Percentiles rank a stretch among this genome's conserved stretches.
These are phyloP conservation scores for Ifrita kowaldi DNA, from an alignment of 2,113 vertebrate genomes.

Conservation along the genomic window DNA sequence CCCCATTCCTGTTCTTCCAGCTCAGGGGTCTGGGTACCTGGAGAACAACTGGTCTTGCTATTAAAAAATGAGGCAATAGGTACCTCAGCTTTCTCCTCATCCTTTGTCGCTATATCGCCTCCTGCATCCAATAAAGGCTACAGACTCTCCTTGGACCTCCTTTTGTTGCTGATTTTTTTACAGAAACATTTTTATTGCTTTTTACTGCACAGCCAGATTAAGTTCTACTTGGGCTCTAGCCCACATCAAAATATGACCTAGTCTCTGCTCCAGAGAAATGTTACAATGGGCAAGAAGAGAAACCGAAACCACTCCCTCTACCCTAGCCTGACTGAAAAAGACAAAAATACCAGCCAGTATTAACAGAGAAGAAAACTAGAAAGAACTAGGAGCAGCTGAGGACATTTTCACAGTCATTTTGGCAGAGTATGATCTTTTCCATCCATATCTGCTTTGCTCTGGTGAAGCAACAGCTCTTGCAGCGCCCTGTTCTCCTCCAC, in stretches of 20 bases:
- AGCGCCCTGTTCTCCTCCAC: rapidly evolving
- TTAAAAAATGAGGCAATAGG: neutral
- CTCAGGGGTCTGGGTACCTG: neutral
- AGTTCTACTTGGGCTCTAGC: neutral
- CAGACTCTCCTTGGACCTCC: neutral
- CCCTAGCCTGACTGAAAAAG: neutral
- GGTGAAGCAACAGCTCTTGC: neutral
- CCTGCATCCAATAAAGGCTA: neutral
- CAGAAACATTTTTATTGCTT: neutral
- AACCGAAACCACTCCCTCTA: neutral
- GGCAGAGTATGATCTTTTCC: neutral
- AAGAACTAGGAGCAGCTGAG: neutral
- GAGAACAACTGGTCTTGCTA: neutral
- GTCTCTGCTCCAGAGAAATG: neutral
- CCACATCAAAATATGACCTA: neutral
- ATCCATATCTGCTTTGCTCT: neutral
- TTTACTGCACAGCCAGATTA: neutral
- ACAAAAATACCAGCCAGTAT: neutral
- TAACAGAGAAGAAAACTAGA: neutral
- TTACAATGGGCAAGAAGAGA: neutral
- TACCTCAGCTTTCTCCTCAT: neutral
- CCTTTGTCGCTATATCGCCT: neutral
- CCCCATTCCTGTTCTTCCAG: neutral
- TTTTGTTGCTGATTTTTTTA: neutral
- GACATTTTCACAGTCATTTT: neutral